Conservation (phyloP, 1,140 invertebrate genomes). For the Aplysia californica region DNA sequence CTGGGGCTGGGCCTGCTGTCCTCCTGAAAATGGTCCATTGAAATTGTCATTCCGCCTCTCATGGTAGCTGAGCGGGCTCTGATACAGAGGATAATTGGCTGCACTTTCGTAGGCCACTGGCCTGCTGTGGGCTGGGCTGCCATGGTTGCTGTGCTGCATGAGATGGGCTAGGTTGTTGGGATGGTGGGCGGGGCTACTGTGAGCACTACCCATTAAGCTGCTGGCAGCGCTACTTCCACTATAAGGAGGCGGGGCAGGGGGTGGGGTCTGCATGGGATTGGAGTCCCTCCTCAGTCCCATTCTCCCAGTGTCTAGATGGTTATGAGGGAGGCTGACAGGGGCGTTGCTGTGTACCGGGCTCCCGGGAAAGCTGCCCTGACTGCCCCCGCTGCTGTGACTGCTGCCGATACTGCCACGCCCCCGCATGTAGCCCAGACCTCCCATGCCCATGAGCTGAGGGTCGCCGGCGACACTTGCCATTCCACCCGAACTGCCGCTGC, state of each 20-base stretch:
- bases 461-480: not conserved
- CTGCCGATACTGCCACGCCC: slow-evolving; percentile 10
- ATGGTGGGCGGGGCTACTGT: not conserved
- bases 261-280: not conserved
- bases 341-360: slow-evolving; percentile 3
- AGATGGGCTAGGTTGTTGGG: not conserved
- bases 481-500: not conserved
- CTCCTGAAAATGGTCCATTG: no score
- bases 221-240: not conserved
- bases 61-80: not conserved
- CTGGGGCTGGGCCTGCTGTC: no score
- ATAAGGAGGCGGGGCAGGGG: slow-evolving; percentile 1
- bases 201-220: not conserved
- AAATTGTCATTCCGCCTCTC: not conserved
- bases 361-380: slow-evolving; percentile 21
- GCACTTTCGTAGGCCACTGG: not conserved
- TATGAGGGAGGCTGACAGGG: not conserved
- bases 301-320: not conserved
- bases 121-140: slow-evolving; percentile 4
- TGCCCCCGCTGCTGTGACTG: slow-evolving; percentile 28
- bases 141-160: slow-evolving; percentile 10
- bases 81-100: not conserved
- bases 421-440: not conserved
- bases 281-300: not conserved
- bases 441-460: not conserved